A percentile compares a stretch with the other conserved stretches of the same genome.
Evolutionary conservation across 2,113 vertebrate genomes (phyloP).

Genomic region (Pantherophis guttatus): DNA sequence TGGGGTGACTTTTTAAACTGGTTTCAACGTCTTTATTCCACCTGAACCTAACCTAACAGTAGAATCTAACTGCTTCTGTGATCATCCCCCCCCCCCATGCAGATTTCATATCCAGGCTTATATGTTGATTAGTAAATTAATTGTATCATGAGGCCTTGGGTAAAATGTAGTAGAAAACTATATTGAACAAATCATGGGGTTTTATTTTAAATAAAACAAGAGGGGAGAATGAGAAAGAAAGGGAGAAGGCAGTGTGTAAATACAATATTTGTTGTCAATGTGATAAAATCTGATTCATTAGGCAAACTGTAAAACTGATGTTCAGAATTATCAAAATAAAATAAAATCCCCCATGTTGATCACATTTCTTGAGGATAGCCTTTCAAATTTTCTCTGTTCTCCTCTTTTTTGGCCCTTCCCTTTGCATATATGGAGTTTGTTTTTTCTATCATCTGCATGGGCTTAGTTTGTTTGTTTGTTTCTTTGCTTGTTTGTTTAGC

Average conservation of each 20-base stretch:
- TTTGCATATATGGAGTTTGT: not conserved
- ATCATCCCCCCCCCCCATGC: accelerated
- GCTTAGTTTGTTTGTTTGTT: not conserved
- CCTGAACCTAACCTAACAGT: not conserved
- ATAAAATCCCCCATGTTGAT: not conserved
- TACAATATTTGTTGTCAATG: not conserved
- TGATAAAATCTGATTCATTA: not conserved
- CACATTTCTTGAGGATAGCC: not conserved
- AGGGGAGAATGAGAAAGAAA: not conserved
- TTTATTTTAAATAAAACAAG: not conserved
- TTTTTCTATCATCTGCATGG: not conserved
- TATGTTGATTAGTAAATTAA: not conserved
- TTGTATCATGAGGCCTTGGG: not conserved
- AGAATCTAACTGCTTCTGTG: not conserved
- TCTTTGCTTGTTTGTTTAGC: not conserved
- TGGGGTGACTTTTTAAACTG: not conserved
- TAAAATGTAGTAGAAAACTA: not conserved
- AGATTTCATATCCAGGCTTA: not conserved
- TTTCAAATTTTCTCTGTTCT: not conserved
- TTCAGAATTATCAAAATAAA: not conserved
- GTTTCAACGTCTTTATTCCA: not conserved
- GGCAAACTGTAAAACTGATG: not conserved
- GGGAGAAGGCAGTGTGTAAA: not conserved
- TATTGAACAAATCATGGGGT: too few species aligned
- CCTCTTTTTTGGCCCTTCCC: not conserved